Evolutionary conservation across 2,113 vertebrate species (phyloP), one percentile per base, ranked within the genome.

Genomic region (Chauna torquata): DNA sequence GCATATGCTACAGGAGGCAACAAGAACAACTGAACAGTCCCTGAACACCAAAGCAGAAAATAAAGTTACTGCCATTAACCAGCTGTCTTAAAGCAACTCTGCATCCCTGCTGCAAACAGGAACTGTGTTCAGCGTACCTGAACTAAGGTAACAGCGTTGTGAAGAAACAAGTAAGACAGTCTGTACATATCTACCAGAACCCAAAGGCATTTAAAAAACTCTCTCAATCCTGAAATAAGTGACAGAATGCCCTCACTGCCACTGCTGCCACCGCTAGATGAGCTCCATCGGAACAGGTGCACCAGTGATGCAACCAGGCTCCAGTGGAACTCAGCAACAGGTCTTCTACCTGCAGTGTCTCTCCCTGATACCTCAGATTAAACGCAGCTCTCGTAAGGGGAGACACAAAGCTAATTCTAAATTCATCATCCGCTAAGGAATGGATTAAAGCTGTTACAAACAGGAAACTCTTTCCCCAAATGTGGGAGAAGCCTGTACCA

Each of bases 301-400:
- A 40, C 50, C 30, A 14, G 38, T 2, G 32, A 15, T 9, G 28
- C 45, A 25, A 5, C 28, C 34, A 20, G 28, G 19, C 34, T 54
- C 34, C 52, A 36, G 36, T 3, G 9, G 28, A 71, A 16, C 16
- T 20, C 19, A 32, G 30, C 50, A 18, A 17, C 36, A 38, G 40
- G 25, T 27, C 80, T 75, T 16, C 40, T 4, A 1, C 27, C 24
- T 12, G 45, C 36, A 32, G n/a, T 25, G 47, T 12, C 50, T 32
- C 38, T 40, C 8, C 1, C 4, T 2, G 7, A n/a, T 0, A 22
- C 12, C 40, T 34, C 76, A 13, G 55, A 38, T 16, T 25, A 23
- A 45, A 9, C 3, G 23, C 30, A 74, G 75, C 65, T 49, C 59
- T 57, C 68, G 16, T 80, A 50, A 18, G 13, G 15, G 2, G 34